Conservation (phyloP, 2,888 invertebrate genomes). For the Heliconius charithonia region DNA sequence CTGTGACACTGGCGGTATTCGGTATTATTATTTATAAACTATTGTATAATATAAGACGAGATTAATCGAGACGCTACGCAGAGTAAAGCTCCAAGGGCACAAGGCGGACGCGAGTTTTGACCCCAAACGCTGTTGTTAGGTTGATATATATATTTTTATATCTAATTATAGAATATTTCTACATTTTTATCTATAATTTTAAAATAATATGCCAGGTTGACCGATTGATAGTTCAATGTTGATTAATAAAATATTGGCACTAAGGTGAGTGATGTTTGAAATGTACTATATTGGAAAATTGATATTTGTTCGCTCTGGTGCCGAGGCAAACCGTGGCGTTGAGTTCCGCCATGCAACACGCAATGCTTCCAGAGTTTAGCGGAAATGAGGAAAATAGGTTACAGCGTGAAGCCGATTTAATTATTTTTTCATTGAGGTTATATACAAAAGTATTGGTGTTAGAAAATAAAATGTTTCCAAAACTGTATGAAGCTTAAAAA, state of each 20-base stretch:
- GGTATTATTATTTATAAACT: conserved; percentile 34
- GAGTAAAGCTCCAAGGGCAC: conserved; percentile 76
- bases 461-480: too few species aligned
- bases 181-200: neutral
- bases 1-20: neutral
- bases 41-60: conserved; percentile 42
- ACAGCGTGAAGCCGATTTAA: too few species aligned
- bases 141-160: conserved; percentile 8
- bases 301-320: too few species aligned
- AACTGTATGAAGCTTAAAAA: too few species aligned
- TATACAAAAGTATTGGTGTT: too few species aligned
- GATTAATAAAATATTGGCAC: neutral
- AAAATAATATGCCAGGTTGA: neutral
- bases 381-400: too few species aligned
- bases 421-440: too few species aligned
- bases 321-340: too few species aligned
- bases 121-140: conserved; percentile 57
- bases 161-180: neutral
- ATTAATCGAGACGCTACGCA: conserved; percentile 57
- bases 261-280: neutral
- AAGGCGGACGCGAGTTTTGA: conserved; percentile 77
- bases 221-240: neutral
- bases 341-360: too few species aligned
- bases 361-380: too few species aligned
- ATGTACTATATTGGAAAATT: neutral